These are phyloP conservation scores for Odontamblyopus lacepedii DNA, from an alignment of 2,797 vertebrate genomes.

Conservation along the genomic window DNA sequence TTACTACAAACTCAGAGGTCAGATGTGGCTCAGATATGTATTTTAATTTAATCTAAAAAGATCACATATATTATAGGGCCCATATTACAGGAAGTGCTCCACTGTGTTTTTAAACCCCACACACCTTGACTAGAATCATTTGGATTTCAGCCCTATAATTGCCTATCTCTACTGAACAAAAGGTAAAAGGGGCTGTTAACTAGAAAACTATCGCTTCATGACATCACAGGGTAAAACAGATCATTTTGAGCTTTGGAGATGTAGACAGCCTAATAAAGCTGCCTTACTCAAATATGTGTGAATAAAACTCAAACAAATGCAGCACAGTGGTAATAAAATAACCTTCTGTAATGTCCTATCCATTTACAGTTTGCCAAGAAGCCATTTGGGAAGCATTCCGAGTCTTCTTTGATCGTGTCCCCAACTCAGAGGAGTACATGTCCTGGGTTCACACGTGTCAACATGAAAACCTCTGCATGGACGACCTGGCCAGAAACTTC, in stretches of 20 bases:
- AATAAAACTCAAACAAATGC: not conserved
- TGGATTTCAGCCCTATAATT: no score
- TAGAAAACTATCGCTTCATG: no score
- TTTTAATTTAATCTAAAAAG: not conserved
- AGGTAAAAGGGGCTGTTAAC: no score
- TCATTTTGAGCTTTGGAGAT: no score
- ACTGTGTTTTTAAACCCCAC: no score
- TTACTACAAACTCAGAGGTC: slow-evolving; percentile 92
- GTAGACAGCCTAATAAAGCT: no score
- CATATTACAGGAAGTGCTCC: no score
- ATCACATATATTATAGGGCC: not conserved
- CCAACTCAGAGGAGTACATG: slow-evolving; percentile 88
- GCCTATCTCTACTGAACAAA: no score
- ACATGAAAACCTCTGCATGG: slow-evolving; percentile 89
- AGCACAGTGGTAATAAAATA: not conserved
- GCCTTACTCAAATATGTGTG: no score
- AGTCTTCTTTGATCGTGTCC: slow-evolving; percentile 92
- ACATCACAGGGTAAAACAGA: no score
- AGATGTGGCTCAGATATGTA: not conserved
- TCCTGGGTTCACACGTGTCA: slow-evolving; percentile 90
- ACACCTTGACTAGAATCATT: no score
- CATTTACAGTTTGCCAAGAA: slow-evolving; percentile 89
- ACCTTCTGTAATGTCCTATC: slow-evolving; percentile 22
- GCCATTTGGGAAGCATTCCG: slow-evolving; percentile 95
- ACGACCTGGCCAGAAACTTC: slow-evolving; percentile 91